A percentile compares a stretch with the other conserved stretches of the same genome.
These are phyloP conservation scores for Chaetura pelagica DNA, from an alignment of 2,113 vertebrate species.

Conservation along the genomic window DNA sequence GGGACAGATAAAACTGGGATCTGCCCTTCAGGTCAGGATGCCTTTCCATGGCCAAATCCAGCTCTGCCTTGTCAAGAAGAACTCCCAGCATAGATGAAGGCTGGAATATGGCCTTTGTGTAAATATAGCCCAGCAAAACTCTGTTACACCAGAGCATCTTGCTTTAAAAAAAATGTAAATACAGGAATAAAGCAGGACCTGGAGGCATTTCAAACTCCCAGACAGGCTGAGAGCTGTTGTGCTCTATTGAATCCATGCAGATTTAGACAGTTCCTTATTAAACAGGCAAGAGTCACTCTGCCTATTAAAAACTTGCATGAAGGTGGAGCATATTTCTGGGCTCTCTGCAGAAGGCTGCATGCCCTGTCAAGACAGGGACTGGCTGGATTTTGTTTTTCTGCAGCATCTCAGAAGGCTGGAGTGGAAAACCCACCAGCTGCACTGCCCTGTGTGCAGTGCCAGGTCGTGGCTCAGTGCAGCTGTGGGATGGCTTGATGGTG, in stretches of 20 bases:
- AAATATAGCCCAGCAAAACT: background rate
- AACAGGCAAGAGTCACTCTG: background rate
- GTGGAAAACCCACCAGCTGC: background rate
- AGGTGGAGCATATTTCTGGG: background rate
- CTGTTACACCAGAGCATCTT: background rate
- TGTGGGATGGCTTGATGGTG: background rate
- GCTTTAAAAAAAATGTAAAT: constrained; percentile 1
- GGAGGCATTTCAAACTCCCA: background rate
- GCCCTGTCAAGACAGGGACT: background rate
- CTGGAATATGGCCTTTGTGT: background rate
- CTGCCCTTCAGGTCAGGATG: background rate
- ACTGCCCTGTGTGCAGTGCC: background rate
- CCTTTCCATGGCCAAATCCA: background rate
- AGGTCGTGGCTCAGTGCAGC: background rate
- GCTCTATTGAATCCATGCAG: background rate
- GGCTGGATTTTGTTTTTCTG: background rate
- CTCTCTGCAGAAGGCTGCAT: background rate
- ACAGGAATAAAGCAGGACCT: background rate
- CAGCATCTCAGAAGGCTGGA: constrained; percentile 14
- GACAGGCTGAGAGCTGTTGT: background rate
- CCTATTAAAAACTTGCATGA: background rate
- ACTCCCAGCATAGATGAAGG: background rate
- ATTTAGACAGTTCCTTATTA: background rate
- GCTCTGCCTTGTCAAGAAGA: background rate
- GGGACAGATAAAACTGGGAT: background rate